These are phyloP conservation scores for Pollimyrus isidori DNA, from an alignment of 2,113 vertebrate species.

Conservation along the genomic window DNA sequence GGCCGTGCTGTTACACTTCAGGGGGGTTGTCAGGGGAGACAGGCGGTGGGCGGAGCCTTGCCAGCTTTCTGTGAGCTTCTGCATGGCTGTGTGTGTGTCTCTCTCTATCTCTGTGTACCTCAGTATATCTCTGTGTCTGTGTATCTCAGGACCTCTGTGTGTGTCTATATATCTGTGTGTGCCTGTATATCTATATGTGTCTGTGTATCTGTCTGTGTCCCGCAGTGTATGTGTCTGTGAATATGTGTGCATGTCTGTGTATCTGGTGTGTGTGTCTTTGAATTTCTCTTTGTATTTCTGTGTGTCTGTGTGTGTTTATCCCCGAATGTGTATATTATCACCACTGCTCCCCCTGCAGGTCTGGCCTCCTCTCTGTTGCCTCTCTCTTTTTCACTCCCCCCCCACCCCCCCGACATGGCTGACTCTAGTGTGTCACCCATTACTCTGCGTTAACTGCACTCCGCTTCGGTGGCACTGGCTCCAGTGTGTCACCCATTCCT, in stretches of 20 bases:
- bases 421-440: background rate
- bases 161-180: background rate
- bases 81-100: conserved; percentile 54
- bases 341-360: too few species aligned
- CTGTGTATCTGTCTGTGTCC: background rate
- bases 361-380: background rate
- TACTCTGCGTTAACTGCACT: background rate
- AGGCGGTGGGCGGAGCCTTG: conserved; percentile 48
- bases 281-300: background rate
- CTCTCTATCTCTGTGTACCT: background rate
- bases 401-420: too few species aligned
- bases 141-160: background rate
- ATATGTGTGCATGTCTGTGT: background rate
- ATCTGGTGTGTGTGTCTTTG: conserved; percentile 15
- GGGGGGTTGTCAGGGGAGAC: conserved; percentile 78
- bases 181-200: background rate
- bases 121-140: background rate
- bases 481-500: background rate
- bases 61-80: background rate
- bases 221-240: background rate
- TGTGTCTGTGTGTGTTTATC: background rate
- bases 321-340: background rate
- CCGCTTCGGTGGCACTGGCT: background rate
- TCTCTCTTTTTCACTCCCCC: background rate
- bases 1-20: conserved; percentile 77